phyloP scores from a whole-genome alignment of 1,140 invertebrate species.

The Drosophila pseudoananassae region DNA sequence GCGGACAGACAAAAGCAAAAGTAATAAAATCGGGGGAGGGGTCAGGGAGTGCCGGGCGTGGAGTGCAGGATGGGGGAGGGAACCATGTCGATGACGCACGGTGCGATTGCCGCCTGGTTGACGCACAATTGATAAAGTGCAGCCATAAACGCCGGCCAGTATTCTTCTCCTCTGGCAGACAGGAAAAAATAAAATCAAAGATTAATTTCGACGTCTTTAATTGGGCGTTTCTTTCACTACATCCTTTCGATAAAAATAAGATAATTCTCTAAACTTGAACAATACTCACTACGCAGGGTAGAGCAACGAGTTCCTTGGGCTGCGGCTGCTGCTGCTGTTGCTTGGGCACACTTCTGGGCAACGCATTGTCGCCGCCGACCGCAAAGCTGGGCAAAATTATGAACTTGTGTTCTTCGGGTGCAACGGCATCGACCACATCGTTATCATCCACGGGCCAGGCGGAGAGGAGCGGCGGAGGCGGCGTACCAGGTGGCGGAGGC shows the following conservation, averaged over 20 bases:
- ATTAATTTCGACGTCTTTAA: slow-evolving; percentile 5
- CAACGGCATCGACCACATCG: slow-evolving; percentile 79
- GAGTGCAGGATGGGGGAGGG: slow-evolving; percentile 11
- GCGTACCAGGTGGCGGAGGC: slow-evolving; percentile 27
- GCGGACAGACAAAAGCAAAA: slow-evolving; percentile 50
- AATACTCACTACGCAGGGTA: slow-evolving; percentile 29
- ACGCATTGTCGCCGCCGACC: slow-evolving; percentile 78
- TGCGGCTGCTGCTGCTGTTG: slow-evolving; percentile 63
- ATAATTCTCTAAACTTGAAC: background rate
- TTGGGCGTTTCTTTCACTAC: background rate
- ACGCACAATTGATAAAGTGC: slow-evolving; percentile 71
- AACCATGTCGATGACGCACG: slow-evolving; percentile 57
- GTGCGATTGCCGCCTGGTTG: slow-evolving; percentile 41
- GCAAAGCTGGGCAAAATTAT: slow-evolving; percentile 84
- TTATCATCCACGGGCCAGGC: slow-evolving; percentile 72
- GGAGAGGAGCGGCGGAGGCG: slow-evolving; percentile 60
- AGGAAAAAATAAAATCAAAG: slow-evolving; percentile 5
- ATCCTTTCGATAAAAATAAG: background rate
- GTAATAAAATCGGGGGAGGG: slow-evolving; percentile 36
- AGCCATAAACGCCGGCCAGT: slow-evolving; percentile 52
- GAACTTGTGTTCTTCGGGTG: slow-evolving; percentile 83
- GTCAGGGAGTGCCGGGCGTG: background rate
- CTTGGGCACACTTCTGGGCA: slow-evolving; percentile 77
- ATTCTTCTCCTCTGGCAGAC: slow-evolving; percentile 9
- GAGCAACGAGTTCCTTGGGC: slow-evolving; percentile 66